phyloP scores from a whole-genome alignment of 2,888 invertebrate species.

The Nebria salina region DNA sequence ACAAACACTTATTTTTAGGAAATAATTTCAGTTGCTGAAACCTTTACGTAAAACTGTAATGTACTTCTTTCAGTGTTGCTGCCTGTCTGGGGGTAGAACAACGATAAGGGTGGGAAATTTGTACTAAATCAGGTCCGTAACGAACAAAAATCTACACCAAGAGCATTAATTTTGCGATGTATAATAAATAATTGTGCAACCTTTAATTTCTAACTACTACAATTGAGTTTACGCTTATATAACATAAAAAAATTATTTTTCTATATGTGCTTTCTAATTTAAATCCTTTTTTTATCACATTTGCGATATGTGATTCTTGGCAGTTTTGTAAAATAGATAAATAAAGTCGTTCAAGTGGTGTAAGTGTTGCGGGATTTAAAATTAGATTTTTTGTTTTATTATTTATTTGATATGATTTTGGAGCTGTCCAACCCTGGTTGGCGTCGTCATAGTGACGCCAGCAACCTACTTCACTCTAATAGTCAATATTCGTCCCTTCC shows the following conservation, averaged over 20 bases:
- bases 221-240: too few species aligned
- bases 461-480: slow-evolving; percentile 59
- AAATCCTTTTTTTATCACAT: too few species aligned
- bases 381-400: too few species aligned
- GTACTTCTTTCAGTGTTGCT: not conserved
- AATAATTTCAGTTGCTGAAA: slow-evolving; percentile 19
- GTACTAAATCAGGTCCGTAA: not conserved
- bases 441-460: slow-evolving; percentile 58
- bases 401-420: not conserved
- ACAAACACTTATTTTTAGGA: not conserved
- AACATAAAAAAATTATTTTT: too few species aligned
- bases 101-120: not conserved
- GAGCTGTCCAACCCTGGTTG: slow-evolving; percentile 50
- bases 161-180: not conserved
- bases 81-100: not conserved
- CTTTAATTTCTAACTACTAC: too few species aligned
- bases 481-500: slow-evolving; percentile 60
- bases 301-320: too few species aligned
- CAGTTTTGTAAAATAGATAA: too few species aligned
- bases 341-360: too few species aligned
- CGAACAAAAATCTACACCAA: not conserved
- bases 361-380: too few species aligned
- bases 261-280: too few species aligned
- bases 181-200: too few species aligned
- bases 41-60: not conserved